These are phyloP conservation scores for Elegia similella DNA, from an alignment of 2,888 invertebrate genomes.

Conservation along the genomic window DNA sequence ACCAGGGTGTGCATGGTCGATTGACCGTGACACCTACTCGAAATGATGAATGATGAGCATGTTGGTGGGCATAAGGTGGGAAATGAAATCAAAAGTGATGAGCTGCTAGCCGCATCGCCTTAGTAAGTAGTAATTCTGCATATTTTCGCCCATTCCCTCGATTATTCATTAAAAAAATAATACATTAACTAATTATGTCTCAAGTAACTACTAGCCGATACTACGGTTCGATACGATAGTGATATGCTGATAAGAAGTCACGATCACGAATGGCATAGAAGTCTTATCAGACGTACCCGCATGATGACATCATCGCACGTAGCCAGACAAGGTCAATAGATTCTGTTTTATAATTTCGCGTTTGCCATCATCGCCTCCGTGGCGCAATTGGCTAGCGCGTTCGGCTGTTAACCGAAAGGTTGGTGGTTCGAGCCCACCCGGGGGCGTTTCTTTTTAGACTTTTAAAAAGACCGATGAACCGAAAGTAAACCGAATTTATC, in stretches of 20 bases:
- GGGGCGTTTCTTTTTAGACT: constrained; percentile 85
- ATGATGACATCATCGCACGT: constrained; percentile 12
- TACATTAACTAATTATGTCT: no score
- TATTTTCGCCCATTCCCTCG: no score
- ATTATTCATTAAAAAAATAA: no score
- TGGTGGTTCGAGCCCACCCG: constrained; percentile 99
- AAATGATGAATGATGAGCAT: no score
- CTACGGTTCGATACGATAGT: neutral
- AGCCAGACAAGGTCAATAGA: neutral
- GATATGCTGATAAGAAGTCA: neutral
- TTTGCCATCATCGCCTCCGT: constrained; percentile 82
- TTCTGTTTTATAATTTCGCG: constrained; percentile 37
- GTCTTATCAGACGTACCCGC: neutral
- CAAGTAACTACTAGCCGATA: no score
- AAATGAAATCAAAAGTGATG: no score
- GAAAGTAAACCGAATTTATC: no score
- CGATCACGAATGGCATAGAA: neutral
- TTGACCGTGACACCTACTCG: no score
- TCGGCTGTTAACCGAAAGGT: constrained; percentile 99
- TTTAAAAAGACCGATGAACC: neutral
- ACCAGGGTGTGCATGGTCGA: no score
- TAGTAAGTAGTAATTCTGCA: no score
- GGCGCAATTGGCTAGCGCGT: constrained; percentile 98
- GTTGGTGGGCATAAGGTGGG: no score
- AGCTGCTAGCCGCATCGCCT: no score